Evolutionary conservation across 2,888 invertebrate species (phyloP).

Genomic region (Drosophila vallismaia): DNA sequence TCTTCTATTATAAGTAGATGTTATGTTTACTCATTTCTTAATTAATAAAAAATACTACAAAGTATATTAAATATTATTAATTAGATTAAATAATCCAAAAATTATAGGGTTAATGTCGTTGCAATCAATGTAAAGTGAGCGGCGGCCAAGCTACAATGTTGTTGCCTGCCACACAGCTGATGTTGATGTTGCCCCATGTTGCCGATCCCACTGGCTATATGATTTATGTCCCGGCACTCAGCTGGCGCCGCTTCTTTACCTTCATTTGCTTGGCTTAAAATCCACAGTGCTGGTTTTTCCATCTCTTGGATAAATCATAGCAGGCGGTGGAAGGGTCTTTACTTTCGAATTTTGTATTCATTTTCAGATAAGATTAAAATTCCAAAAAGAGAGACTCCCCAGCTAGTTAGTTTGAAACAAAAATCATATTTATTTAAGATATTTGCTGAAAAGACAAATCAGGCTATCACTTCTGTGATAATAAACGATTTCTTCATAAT

Average conservation of each 20-base stretch:
- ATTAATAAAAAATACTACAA: too few species aligned
- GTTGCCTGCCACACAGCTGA: conserved; percentile 50
- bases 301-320: conserved; percentile 52
- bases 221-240: conserved; percentile 38
- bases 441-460: neutral
- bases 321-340: conserved; percentile 15
- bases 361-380: conserved; percentile 1
- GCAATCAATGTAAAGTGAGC: conserved; percentile 53
- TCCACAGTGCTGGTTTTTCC: conserved; percentile 43
- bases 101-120: conserved; percentile 9
- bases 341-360: conserved; percentile 28
- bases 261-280: conserved; percentile 19
- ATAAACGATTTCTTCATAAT: neutral
- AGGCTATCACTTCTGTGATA: neutral
- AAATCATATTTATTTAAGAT: neutral
- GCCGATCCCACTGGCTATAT: conserved; percentile 36
- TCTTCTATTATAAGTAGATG: too few species aligned
- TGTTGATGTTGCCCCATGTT: conserved; percentile 38
- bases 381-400: neutral
- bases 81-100: neutral
- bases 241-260: conserved; percentile 56
- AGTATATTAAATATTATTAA: conserved; percentile 12
- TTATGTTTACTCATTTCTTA: too few species aligned
- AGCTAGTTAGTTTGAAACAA: neutral
- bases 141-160: conserved; percentile 52